These are phyloP conservation scores for Globicephala melas DNA, from an alignment of 2,113 vertebrate genomes.

Conservation along the genomic window DNA sequence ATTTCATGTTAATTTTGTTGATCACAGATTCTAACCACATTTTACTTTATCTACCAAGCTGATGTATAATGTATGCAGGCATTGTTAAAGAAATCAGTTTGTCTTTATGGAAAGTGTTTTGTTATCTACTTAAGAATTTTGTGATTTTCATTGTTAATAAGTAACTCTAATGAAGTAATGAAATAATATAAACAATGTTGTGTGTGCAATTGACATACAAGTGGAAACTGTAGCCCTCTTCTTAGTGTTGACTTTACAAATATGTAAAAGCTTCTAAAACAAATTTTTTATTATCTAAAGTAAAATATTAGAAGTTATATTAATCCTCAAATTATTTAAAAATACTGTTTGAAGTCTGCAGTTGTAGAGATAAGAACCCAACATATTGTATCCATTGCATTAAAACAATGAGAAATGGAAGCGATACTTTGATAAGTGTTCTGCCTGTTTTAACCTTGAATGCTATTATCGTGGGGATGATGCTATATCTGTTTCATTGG, in stretches of 20 bases:
- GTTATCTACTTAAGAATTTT: background rate
- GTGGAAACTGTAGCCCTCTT: background rate
- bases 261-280: conserved; percentile 9
- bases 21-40: background rate
- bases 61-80: background rate
- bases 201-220: background rate
- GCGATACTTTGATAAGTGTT: conserved; percentile 96
- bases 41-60: background rate
- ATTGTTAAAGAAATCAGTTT: background rate
- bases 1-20: background rate
- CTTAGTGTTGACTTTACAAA: conserved; percentile 7
- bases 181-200: background rate
- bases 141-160: background rate
- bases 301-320: conserved; percentile 67
- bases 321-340: conserved; percentile 79
- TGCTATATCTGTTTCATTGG: conserved; percentile 90
- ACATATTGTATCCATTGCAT: conserved; percentile 89
- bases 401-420: conserved; percentile 88
- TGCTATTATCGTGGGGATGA: conserved; percentile 83
- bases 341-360: conserved; percentile 69
- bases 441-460: conserved; percentile 97
- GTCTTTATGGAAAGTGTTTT: background rate
- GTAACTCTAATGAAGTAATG: background rate
- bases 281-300: conserved; percentile 45
- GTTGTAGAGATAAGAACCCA: conserved; percentile 85